Percentiles rank a stretch among this genome's conserved stretches.
Conservation (phyloP, 2,113 vertebrate species). For the Myxocyprinus asiaticus region DNA sequence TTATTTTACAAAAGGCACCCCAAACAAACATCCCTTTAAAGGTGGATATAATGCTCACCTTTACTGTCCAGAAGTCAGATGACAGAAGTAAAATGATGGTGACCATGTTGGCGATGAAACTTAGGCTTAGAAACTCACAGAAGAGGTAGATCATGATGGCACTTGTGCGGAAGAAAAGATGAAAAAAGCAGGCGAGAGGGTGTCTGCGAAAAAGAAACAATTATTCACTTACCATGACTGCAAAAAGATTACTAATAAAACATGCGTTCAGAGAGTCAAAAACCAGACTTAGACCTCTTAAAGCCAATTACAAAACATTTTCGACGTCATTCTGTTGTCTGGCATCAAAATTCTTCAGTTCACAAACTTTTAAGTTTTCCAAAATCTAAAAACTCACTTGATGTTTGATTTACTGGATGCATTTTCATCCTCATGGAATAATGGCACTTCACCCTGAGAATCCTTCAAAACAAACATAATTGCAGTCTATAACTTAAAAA, state of each 20-base stretch:
- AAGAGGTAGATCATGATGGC: constrained; percentile 76
- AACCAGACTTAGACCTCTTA: too few relatives aligned
- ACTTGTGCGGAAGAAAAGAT: constrained; percentile 88
- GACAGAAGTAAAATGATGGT: constrained; percentile 88
- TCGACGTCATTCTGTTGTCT: neutral
- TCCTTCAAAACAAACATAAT: constrained; percentile 67
- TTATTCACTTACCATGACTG: neutral
- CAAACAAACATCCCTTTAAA: neutral
- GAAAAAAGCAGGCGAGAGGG: constrained; percentile 87
- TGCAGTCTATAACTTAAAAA: too few relatives aligned
- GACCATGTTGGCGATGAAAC: constrained; percentile 86
- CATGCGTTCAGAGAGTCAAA: neutral
- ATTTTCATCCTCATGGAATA: constrained; percentile 90
- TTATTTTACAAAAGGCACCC: too few relatives aligned
- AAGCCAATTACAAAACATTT: neutral
- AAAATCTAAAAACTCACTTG: constrained; percentile 69
- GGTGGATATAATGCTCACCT: constrained; percentile 73
- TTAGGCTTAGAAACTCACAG: constrained; percentile 57
- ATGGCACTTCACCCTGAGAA: constrained; percentile 84
- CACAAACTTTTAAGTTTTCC: too few relatives aligned
- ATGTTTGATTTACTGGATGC: constrained; percentile 72
- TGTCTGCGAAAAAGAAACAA: constrained; percentile 71
- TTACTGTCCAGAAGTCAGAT: constrained; percentile 94
- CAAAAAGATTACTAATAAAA: neutral
- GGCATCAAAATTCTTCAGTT: too few relatives aligned